Base-by-base conservation (phyloP, 1,140 invertebrate genomes). In the Leptinotarsa defecta region DNA sequence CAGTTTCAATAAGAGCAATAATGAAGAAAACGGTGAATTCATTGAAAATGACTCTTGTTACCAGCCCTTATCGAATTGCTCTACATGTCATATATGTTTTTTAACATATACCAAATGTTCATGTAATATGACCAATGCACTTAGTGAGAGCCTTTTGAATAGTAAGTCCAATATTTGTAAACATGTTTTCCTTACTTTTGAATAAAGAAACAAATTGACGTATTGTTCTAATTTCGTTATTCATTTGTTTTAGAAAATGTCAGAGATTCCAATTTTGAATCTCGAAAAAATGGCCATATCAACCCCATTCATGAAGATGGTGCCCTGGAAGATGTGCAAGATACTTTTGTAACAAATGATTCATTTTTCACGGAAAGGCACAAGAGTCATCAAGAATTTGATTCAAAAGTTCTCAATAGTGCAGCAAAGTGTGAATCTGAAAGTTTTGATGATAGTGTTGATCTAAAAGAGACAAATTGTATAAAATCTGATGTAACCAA, bases 1-100 rank as follows among this genome's bases (percentile, higher is more conserved):
- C 43, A 52, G 63, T 65, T 27, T 15, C 20, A 65, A 65, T 20
- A 74, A 81, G 49, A 67, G 76, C 43, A 75, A 63, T 64, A 74
- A 80, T 43, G 80, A 81, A 65, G 77, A 81, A 78, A 80, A 80
- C 73, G 78, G 75, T 73, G 73, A 62, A 22, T 77, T 77, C 78
- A 78, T 70, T 69, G 74, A 63, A 76, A 78, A 80, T 65, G 43
- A 69, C 20, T 70, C 74, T n/a, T 34, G 5, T 17, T 73, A 62
- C 24, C 67, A 71, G 22, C 48, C 69, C 17, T 5, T 71, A 73
- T 67, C 61, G 48, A 73, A 61, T 69, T 57, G 52, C n/a, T 65
- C 62, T 34, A 52, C 65, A 68, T 78, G 74, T 75, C 69, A 65
- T 68, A 63, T 71, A 22, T 77, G 76, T 77, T 67, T 77, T 57